Base-by-base conservation (phyloP, 2,888 invertebrate species). In the Platerodrilus igneus region DNA sequence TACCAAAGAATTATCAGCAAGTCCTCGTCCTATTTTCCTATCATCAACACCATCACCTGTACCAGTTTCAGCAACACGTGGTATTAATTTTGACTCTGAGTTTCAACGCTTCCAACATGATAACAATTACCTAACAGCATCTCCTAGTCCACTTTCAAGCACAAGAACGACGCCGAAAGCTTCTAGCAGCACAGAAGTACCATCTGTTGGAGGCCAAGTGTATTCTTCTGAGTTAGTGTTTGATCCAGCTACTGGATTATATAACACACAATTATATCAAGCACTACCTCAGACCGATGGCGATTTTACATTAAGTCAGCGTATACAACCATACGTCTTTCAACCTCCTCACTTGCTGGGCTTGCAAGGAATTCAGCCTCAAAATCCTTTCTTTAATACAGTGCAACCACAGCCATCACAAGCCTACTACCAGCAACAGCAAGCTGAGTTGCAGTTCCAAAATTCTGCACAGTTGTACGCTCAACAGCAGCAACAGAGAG, bases 201-300 rank as follows among this genome's bases (percentile, higher is more conserved):
- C 45, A n/a, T 14, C 36, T n/a, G 42, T 55, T 37, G 72, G 73
- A 34, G 76, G 79, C 51, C 83, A 84, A 40, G 74, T 86, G 37
- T 87, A 86, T 66, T 83, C 84, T 31, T 84, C 86, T 13, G 85
- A 86, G 59, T 69, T 87, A 17, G 76, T 86, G 0, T 87, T 76
- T 64, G 86, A 88, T 64, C 86, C 86, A 11, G 64, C 77, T 18
- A 80, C 81, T 52, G 86, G 86, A 30, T 80, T 82, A 56, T 87
- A 87, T 72, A 82, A 86, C 59, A 85, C 83, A 16, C 83, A 86
- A 53, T 70, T 86, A 23, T 86, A 79, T 71, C 87, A 87, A 65
- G 75, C 79, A 10, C 68, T 86, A 33, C 86, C 86, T 14, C 83
- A 83, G 66, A 79, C 79, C 26, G 76, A 78, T 38, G 83, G 82